Conservation (phyloP, 2,888 invertebrate genomes). For the Synanthedon myopaeformis region DNA sequence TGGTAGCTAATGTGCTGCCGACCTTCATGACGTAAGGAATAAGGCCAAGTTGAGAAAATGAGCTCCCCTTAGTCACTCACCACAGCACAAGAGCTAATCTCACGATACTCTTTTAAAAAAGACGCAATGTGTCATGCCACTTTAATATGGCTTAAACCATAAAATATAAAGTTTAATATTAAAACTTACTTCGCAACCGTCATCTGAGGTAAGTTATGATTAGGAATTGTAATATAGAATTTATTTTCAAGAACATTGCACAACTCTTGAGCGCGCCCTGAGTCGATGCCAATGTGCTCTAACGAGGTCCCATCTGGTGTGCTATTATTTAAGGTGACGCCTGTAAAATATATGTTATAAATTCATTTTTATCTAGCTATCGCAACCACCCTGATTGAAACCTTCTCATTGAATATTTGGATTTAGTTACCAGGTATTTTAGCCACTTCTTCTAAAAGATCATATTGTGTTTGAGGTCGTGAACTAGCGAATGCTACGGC, state of each 20-base stretch:
- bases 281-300: background rate
- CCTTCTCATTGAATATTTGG: no score
- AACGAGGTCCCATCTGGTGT: background rate
- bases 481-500: background rate
- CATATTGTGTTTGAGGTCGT: background rate
- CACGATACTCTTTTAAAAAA: no score
- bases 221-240: background rate
- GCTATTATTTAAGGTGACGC: background rate
- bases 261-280: background rate
- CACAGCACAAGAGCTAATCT: no score
- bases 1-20: no score
- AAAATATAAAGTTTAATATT: no score
- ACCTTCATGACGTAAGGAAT: no score
- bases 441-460: background rate
- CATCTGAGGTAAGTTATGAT: background rate
- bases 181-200: background rate
- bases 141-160: no score
- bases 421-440: background rate
- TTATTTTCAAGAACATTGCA: background rate
- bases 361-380: no score
- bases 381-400: no score
- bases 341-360: background rate
- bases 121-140: no score
- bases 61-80: no score
- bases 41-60: no score